Conservation (phyloP, 2,113 vertebrate species). For the Hirundichthys speculiger region DNA sequence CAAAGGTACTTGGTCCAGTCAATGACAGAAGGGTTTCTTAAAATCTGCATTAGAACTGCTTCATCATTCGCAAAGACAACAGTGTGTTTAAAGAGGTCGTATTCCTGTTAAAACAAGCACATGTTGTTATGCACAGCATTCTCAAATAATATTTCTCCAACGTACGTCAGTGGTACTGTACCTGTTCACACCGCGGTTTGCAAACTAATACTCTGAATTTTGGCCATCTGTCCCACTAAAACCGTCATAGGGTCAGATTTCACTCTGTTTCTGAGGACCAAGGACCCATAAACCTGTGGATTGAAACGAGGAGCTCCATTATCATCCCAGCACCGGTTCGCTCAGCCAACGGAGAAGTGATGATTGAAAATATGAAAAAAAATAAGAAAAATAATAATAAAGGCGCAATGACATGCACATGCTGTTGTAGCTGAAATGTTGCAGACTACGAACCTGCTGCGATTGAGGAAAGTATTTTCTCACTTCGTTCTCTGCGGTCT, state of each 20-base stretch:
- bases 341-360: too few species aligned
- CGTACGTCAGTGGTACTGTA: constrained; percentile 3
- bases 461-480: constrained; percentile 59
- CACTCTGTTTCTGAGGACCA: constrained; percentile 44
- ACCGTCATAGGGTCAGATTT: constrained; percentile 42
- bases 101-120: constrained; percentile 34
- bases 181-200: constrained; percentile 40
- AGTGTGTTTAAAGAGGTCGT: constrained; percentile 53
- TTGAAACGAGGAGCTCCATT: neutral
- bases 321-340: neutral
- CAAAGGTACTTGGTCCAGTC: constrained; percentile 61
- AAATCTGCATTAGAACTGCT: constrained; percentile 36
- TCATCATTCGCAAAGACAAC: constrained; percentile 62
- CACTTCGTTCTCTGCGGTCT: constrained; percentile 38
- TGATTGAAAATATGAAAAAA: too few species aligned
- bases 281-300: constrained; percentile 61
- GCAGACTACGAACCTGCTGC: constrained; percentile 45
- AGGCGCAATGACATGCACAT: too few species aligned
- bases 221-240: constrained; percentile 73
- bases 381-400: too few species aligned
- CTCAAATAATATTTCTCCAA: too few species aligned
- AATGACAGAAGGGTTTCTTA: constrained; percentile 32
- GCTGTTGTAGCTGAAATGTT: too few species aligned
- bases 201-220: constrained; percentile 65
- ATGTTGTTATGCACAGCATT: neutral